Evolutionary conservation across 2,888 invertebrate species (phyloP), one percentile per base, ranked within the genome.

Genomic region (Phania funesta): DNA sequence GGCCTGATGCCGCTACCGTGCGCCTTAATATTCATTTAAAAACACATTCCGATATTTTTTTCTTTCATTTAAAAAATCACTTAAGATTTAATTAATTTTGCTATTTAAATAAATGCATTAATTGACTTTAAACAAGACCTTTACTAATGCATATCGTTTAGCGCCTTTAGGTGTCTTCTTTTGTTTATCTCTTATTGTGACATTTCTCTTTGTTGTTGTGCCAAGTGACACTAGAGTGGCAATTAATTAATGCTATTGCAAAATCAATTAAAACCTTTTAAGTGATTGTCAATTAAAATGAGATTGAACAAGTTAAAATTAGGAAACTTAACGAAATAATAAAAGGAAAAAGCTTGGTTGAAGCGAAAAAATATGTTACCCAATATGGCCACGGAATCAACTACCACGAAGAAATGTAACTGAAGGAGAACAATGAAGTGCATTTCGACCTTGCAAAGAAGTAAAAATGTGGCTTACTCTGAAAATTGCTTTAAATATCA

Each of bases 151-250:
- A 11, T 38, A n/a, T 1, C 5, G 24, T 29, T 32, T 20, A 67
- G 54, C 16, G 60, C 35, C 20, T 56, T 22, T 24, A 41, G 41
- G 38, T 48, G 48, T 29, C 20, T 29, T 32, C 67, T 50, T 62
- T 44, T 18, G 76, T 50, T 62, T 54, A 18, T 67, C 20, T 58
- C n/a, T 65, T 67, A 70, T 75, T 64, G 84, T 88, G 88, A 88
- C 88, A 89, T 88, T 87, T 89, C 86, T 87, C 88, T 89, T 89
- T 88, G 88, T 88, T 86, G 87, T 86, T 83, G 86, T 89, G 89
- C 88, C 88, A 89, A 89, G 86, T 75, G 67, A 85, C 85, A 84
- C 87, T 87, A 87, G 85, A 87, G 86, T 56, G 73, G 88, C 88
- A 88, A 89, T 89, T 89, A 88, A 89, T 89, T 88, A n/a, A n/a